phyloP scores from a whole-genome alignment of 2,797 vertebrate species.

The Bradypodion ventrale region DNA sequence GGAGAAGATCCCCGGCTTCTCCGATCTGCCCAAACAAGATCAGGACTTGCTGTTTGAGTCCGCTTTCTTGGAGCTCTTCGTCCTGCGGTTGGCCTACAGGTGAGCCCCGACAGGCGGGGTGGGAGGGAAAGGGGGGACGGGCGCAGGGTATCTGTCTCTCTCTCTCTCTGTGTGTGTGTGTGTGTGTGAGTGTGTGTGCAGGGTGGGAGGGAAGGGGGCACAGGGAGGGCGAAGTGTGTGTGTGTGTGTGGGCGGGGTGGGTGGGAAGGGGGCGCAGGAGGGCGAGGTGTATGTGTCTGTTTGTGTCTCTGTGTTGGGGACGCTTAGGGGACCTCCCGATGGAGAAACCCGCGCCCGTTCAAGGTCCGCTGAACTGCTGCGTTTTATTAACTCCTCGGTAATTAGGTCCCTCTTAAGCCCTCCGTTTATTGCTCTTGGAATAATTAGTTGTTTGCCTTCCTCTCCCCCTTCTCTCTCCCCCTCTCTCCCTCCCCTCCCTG shows the following conservation, averaged over 20 bases:
- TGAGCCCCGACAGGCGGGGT: conserved; percentile 74
- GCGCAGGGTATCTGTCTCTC: no score
- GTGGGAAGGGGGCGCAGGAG: no score
- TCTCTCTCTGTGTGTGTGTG: no score
- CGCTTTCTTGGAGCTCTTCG: conserved; percentile 97
- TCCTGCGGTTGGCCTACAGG: conserved; percentile 97
- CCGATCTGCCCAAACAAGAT: conserved; percentile 92
- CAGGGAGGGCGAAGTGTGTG: no score
- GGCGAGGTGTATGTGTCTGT: no score
- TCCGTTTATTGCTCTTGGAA: conserved; percentile 82
- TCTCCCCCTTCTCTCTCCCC: neutral
- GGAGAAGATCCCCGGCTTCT: conserved; percentile 95
- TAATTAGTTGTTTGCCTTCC: conserved; percentile 85
- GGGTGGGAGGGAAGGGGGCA: neutral
- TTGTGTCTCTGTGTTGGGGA: no score
- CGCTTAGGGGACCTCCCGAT: conserved; percentile 25
- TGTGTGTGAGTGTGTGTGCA: neutral
- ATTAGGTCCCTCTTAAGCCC: conserved; percentile 88
- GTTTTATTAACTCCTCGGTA: conserved; percentile 87
- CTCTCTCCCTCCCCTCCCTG: neutral
- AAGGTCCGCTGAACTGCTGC: conserved; percentile 80
- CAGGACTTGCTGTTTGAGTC: conserved; percentile 98
- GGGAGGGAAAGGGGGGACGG: neutral
- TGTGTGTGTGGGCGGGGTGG: neutral
- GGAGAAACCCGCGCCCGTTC: conserved; percentile 72